Conservation (phyloP, 2,113 vertebrate species). For the human region GRCh38 chr20:63187001-63187500, state of each 20-base stretch:
- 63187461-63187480: neutral
- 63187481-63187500: too few species aligned
- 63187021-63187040: neutral
- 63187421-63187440: neutral
- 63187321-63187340: neutral
- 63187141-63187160: neutral
- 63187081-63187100: neutral
- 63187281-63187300: neutral
- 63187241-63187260: neutral
- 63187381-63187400: too few species aligned
- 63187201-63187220: neutral
- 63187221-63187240: neutral
- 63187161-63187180: neutral
- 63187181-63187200: neutral
- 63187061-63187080: neutral
- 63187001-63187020: neutral
- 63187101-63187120: neutral
- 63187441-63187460: neutral
- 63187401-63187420: neutral
- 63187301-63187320: neutral
- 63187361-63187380: neutral
- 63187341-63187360: neutral
- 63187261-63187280: neutral
- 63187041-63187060: neutral
- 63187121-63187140: neutral